Evolutionary conservation across 2,888 invertebrate genomes (phyloP).

Genomic region (Ectemnius cavifrons): DNA sequence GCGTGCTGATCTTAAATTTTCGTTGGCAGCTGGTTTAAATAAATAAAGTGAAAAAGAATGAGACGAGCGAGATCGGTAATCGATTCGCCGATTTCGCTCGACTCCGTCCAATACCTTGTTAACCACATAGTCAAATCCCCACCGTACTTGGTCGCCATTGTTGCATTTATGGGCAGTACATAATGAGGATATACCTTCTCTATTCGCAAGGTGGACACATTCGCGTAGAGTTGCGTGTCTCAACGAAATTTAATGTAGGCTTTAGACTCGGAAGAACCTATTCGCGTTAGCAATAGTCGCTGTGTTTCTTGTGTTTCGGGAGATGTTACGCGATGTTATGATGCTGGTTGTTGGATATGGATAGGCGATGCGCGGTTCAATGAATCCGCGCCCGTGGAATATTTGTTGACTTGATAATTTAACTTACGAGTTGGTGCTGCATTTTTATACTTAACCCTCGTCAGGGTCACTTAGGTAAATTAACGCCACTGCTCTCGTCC

Average conservation of each 20-base stretch:
- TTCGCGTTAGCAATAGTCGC: conserved; percentile 26
- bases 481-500: conserved; percentile 21
- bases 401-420: conserved; percentile 44
- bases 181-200: conserved; percentile 24
- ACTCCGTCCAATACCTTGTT: conserved; percentile 65
- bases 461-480: conserved; percentile 39
- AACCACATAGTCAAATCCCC: conserved; percentile 55
- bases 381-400: conserved; percentile 6
- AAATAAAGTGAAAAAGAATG: conserved; percentile 27
- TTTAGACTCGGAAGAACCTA: conserved; percentile 21
- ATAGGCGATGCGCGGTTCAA: conserved; percentile 18
- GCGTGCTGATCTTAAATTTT: conserved; percentile 67
- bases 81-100: conserved; percentile 57
- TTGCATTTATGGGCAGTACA: conserved; percentile 33
- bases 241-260: conserved; percentile 25
- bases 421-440: conserved; percentile 55
- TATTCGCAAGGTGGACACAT: conserved; percentile 26
- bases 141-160: conserved; percentile 52
- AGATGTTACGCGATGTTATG: conserved; percentile 30
- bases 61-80: conserved; percentile 56
- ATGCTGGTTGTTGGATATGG: conserved; percentile 22
- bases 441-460: conserved; percentile 43
- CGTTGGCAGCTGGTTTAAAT: conserved; percentile 17
- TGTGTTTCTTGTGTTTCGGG: conserved; percentile 27
- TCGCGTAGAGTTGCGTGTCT: conserved; percentile 38